Base-by-base conservation (phyloP, 2,888 invertebrate species). In the Pyrrhosoma nymphula region DNA sequence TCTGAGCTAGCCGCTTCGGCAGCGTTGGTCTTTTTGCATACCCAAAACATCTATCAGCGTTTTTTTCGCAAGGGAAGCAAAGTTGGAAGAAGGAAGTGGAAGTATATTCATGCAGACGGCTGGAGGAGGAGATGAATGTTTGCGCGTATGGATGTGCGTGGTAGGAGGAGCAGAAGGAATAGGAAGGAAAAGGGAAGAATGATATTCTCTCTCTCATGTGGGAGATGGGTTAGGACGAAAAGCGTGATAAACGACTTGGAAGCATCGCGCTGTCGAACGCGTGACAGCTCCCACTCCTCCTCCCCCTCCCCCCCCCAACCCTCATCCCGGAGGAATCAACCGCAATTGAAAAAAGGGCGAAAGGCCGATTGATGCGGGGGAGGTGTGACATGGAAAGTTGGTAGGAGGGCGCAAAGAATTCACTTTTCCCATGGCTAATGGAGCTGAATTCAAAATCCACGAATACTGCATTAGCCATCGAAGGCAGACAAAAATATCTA, bases 21-120 rank as follows among this genome's bases (percentile, higher is more conserved):
- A 47, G 47, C 47, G 47, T 47, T 47, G 47, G 47, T 47, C 47
- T 47, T 47, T 47, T 47, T 47, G 47, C 47, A 20, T 60, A 60
- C 1, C 60, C 60, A 0, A 60, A 20, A 16, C 35, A 82, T 35
- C 82, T 12, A 82, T 35, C 26, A 82, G 69, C 16, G 26, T 82
- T 82, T 82, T 82, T 82, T 82, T 82, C 35, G 82, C 82, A 35
- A 82, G 35, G 35, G 14, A n/a, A 82, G 30, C 82, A 35, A 82
- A 82, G 14, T 14, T 14, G 26, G 82, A 82, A 23, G 12, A 35
- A 82, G 35, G 82, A 35, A 82, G 14, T 26, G 35, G 82, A 82
- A n/a, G 35, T 23, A 35, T 82, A 82, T 82, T 82, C 26, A 82
- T 82, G 82, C 82, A 82, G 82, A 82, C n/a, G 82, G 82, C 35